Percentiles rank a stretch among this genome's conserved stretches.
phyloP scores from a whole-genome alignment of 1,140 invertebrate genomes.

The Teleopsis dalmanni region DNA sequence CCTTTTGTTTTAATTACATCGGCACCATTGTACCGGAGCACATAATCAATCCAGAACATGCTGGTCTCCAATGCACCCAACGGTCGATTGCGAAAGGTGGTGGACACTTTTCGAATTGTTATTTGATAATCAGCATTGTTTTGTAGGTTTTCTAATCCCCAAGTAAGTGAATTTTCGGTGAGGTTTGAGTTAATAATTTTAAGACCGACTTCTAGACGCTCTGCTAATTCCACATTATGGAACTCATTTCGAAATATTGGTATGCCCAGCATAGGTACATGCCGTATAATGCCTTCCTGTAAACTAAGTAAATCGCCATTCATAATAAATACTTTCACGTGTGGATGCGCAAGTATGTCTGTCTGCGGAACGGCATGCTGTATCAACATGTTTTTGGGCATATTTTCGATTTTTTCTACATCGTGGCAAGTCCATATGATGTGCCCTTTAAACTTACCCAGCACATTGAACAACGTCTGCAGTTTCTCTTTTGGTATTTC shows the following conservation, averaged over 20 bases:
- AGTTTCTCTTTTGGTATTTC: slow-evolving; percentile 31
- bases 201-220: slow-evolving; percentile 24
- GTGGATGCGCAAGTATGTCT: slow-evolving; percentile 49
- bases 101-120: slow-evolving; percentile 44
- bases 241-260: slow-evolving; percentile 46
- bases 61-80: slow-evolving; percentile 49
- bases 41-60: slow-evolving; percentile 56
- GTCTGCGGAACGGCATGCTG: slow-evolving; percentile 52
- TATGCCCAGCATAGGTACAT: slow-evolving; percentile 49
- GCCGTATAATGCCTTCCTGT: slow-evolving; percentile 48
- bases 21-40: slow-evolving; percentile 51
- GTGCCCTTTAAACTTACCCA: slow-evolving; percentile 45
- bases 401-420: slow-evolving; percentile 28
- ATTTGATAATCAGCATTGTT: slow-evolving; percentile 26
- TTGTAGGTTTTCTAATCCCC: slow-evolving; percentile 29
- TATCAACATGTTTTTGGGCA: slow-evolving; percentile 46
- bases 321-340: slow-evolving; percentile 46
- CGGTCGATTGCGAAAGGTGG: slow-evolving; percentile 50
- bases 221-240: slow-evolving; percentile 40
- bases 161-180: slow-evolving; percentile 23
- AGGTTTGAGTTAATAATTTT: slow-evolving; percentile 27
- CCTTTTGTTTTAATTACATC: slow-evolving; percentile 24
- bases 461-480: slow-evolving; percentile 37
- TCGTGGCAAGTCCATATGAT: slow-evolving; percentile 51
- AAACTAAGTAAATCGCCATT: slow-evolving; percentile 51